Evolutionary conservation across 2,888 invertebrate species (phyloP), one percentile per base, ranked within the genome.

Genomic region (Tetragonisca angustula): DNA sequence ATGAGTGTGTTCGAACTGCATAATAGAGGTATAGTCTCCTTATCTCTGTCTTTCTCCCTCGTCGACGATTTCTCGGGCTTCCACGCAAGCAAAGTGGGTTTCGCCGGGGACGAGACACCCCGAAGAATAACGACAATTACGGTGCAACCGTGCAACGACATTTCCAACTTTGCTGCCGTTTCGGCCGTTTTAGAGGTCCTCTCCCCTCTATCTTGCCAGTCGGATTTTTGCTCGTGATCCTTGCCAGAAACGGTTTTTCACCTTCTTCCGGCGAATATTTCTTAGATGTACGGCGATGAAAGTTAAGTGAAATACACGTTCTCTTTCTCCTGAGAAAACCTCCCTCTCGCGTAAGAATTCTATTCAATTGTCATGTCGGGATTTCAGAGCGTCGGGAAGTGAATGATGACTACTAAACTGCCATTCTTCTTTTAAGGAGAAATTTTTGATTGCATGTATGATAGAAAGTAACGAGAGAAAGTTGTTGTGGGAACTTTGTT

Each of bases 61-160:
- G 71, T 61, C 78, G 71, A 85, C 77, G 84, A 88, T 83, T 89
- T 86, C 83, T 85, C 76, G 78, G 84, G 86, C 87, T 87, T 87
- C 89, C 83, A 85, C 82, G 79, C 84, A 81, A 52, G 68, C 68
- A 69, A 69, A 52, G 27, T 69, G 50, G 68, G 72, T 89, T 89
- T 87, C 84, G 70, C 78, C 27, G 54, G 43, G 68, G 36, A 79
- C 56, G 64, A 61, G 71, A 32, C 72, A 79, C 68, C 59, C 65
- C 73, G 74, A 61, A 76, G 84, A 77, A 67, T 79, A 81, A 78
- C 78, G 72, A 80, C 84, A 73, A 81, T 88, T 78, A 78, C 78
- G 64, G 64, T 52, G 81, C 49, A 24, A 62, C 74, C 32, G 21
- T 36, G 69, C 81, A 81, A 86, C 72, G 79, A 85, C 62, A 67